Conservation (phyloP, 2,888 invertebrate species). For the Chrysina gloriosa region DNA sequence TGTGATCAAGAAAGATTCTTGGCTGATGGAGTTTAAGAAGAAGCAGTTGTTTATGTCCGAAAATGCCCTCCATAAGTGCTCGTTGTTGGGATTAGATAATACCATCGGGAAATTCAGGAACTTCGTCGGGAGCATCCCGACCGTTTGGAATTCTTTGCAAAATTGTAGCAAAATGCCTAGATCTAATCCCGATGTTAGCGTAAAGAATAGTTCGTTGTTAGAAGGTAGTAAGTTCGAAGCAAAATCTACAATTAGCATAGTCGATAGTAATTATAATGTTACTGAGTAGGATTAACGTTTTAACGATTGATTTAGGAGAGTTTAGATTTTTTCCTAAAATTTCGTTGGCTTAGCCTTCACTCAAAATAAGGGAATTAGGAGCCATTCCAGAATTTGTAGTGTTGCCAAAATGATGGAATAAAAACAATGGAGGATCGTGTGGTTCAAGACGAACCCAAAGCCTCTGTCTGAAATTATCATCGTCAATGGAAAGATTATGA, state of each 20-base stretch:
- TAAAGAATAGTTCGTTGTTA: neutral
- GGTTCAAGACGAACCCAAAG: too few species aligned
- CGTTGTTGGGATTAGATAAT: conserved; percentile 2
- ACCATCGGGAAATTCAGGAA: conserved; percentile 53
- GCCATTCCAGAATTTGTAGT: too few species aligned
- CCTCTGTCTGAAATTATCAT: too few species aligned
- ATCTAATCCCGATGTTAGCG: conserved; percentile 45
- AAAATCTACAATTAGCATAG: conserved; percentile 39
- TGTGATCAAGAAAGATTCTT: neutral
- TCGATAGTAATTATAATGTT: conserved; percentile 19
- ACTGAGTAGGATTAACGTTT: neutral
- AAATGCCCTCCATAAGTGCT: conserved; percentile 9
- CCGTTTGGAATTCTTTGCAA: conserved; percentile 47
- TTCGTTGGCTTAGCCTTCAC: too few species aligned
- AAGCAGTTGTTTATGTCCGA: conserved; percentile 26
- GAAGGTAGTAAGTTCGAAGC: conserved; percentile 31
- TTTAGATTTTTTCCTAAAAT: too few species aligned
- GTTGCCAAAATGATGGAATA: too few species aligned
- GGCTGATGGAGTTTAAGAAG: neutral
- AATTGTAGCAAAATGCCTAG: conserved; percentile 34
- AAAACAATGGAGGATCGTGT: too few species aligned
- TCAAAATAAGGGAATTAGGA: too few species aligned
- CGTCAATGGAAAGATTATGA: too few species aligned
- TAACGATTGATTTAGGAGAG: too few species aligned
- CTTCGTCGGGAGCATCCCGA: conserved; percentile 57